These are phyloP conservation scores for Acrossocheilus fasciatus DNA, from an alignment of 2,797 vertebrate species.

Conservation along the genomic window DNA sequence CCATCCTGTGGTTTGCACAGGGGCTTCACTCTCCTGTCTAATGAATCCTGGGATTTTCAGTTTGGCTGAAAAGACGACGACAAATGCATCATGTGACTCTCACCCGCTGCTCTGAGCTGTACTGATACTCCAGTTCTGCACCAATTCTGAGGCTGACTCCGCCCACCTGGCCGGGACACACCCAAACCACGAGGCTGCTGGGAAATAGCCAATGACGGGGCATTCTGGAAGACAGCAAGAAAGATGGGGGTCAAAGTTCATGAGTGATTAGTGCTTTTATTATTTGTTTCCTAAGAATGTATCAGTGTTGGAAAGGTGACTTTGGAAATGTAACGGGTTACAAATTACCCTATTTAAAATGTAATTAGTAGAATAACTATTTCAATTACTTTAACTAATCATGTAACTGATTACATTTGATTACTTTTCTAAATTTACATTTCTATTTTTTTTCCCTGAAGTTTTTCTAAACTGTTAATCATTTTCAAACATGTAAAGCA, in stretches of 20 bases:
- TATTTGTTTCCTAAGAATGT: background rate
- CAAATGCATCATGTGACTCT: background rate
- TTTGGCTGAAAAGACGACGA: background rate
- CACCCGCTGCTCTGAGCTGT: conserved; percentile 51
- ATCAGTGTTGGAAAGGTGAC: background rate
- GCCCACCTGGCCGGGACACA: conserved; percentile 46
- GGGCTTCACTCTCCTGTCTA: background rate
- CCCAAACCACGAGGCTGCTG: conserved; percentile 55
- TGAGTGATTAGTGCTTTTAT: background rate
- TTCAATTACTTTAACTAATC: too few relatives aligned
- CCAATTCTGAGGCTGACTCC: conserved; percentile 37
- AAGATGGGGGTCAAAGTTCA: background rate
- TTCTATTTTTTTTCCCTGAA: too few relatives aligned
- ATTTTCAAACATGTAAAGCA: too few relatives aligned
- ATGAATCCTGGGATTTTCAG: background rate
- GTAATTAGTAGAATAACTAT: background rate
- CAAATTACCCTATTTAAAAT: background rate
- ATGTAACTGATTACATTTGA: too few relatives aligned
- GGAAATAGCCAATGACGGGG: conserved; percentile 44
- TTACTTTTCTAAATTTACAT: too few relatives aligned
- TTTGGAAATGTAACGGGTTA: background rate
- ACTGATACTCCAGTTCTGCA: conserved; percentile 58
- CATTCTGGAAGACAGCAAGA: conserved; percentile 41
- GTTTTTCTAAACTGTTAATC: too few relatives aligned
- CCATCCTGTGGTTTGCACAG: background rate